Conservation (phyloP, 2,888 invertebrate species). For the Tiphia femorata region DNA sequence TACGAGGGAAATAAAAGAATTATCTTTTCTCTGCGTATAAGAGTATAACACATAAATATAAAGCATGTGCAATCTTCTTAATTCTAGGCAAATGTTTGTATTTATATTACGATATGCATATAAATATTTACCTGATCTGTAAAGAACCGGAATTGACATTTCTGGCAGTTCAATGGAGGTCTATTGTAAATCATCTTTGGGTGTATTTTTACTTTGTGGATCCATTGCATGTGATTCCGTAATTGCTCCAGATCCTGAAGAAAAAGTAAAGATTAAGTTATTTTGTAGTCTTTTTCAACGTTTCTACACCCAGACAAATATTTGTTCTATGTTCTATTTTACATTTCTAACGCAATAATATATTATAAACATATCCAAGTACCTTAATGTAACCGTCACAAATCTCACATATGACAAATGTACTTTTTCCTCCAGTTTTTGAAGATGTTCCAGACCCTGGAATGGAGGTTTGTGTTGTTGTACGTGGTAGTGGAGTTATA, state of each 20-base stretch:
- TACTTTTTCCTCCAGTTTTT: slow-evolving; percentile 76
- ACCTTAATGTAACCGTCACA: slow-evolving; percentile 95
- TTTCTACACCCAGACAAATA: no score
- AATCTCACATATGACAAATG: slow-evolving; percentile 95
- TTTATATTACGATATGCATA: no score
- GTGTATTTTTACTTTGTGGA: slow-evolving; percentile 96
- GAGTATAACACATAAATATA: no score
- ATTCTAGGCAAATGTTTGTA: no score
- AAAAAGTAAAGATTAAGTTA: slow-evolving; percentile 1
- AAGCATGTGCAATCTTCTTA: no score
- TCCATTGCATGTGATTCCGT: slow-evolving; percentile 97
- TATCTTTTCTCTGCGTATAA: no score
- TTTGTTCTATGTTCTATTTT: no score
- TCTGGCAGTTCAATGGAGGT: slow-evolving; percentile 95
- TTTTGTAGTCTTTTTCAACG: background rate
- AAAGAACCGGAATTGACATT: slow-evolving; percentile 96
- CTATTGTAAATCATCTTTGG: slow-evolving; percentile 96
- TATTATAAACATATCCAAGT: no score
- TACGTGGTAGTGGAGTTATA: slow-evolving; percentile 87
- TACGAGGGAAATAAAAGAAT: no score
- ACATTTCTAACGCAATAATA: no score
- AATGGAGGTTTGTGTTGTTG: slow-evolving; percentile 66
- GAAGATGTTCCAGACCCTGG: slow-evolving; percentile 65
- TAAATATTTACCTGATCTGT: slow-evolving; percentile 78
- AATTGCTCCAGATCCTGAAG: slow-evolving; percentile 87